These are phyloP conservation scores for Entomyzon cyanotis DNA, from an alignment of 2,113 vertebrate species.

Conservation along the genomic window DNA sequence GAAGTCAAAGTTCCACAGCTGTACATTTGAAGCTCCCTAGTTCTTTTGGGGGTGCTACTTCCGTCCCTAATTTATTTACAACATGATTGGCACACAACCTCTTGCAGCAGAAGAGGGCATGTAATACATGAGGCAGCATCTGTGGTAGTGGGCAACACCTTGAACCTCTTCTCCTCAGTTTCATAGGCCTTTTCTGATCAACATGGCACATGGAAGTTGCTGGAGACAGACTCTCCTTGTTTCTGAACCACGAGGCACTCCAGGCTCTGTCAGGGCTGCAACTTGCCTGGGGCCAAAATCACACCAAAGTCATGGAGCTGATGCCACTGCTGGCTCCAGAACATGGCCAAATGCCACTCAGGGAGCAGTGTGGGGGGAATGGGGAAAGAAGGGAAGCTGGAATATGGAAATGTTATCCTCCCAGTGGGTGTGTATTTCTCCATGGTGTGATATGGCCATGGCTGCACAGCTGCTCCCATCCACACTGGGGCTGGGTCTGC, in stretches of 20 bases:
- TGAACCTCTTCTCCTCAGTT: background rate
- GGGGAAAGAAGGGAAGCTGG: background rate
- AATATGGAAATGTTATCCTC: background rate
- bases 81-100: background rate
- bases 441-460: accelerated
- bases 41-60: background rate
- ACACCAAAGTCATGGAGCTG: background rate
- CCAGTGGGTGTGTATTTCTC: background rate
- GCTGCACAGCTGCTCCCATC: background rate
- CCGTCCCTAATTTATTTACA: background rate
- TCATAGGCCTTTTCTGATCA: background rate
- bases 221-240: background rate
- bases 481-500: background rate
- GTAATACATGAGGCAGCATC: background rate
- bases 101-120: background rate
- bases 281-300: background rate
- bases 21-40: background rate
- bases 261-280: background rate
- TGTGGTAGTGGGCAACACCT: background rate
- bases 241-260: background rate
- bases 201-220: accelerated
- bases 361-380: accelerated
- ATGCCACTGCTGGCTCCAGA: background rate
- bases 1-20: background rate
- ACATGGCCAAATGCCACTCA: background rate